Conservation (phyloP, 2,113 vertebrate species). For the Peromyscus maniculatus region DNA sequence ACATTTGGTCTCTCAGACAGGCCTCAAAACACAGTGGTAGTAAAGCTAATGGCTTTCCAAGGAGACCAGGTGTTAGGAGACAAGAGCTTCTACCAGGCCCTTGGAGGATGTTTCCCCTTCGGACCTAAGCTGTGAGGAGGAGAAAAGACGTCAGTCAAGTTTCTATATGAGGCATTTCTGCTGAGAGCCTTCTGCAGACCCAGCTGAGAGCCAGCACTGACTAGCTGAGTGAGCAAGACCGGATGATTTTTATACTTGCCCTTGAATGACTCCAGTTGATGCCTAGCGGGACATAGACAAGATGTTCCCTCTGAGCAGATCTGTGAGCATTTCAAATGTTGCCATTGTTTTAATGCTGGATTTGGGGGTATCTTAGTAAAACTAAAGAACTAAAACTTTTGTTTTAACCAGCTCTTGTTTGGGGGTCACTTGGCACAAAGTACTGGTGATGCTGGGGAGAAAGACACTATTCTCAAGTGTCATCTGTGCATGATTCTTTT, state of each 20-base stretch:
- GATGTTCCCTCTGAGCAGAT: background rate
- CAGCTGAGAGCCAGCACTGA: background rate
- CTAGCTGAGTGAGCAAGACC: background rate
- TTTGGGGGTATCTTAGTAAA: background rate
- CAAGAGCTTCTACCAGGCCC: background rate
- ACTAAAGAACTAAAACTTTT: background rate
- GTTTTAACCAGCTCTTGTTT: background rate
- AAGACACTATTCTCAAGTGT: background rate
- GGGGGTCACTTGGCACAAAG: background rate
- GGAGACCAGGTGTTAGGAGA: background rate
- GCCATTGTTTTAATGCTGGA: background rate
- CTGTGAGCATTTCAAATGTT: background rate
- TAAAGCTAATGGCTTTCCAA: background rate
- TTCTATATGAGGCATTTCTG: background rate
- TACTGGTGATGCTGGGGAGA: background rate
- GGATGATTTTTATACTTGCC: background rate
- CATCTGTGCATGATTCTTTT: background rate
- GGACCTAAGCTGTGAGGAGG: background rate
- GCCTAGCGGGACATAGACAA: background rate
- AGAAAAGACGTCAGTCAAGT: background rate
- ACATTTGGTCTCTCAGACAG: background rate
- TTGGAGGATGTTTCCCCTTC: background rate
- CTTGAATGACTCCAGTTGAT: background rate
- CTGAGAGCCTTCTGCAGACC: background rate
- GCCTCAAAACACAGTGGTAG: background rate